phyloP scores from a whole-genome alignment of 37 sponge, comb jelly and placozoan species.

The Ianthella basta region DNA sequence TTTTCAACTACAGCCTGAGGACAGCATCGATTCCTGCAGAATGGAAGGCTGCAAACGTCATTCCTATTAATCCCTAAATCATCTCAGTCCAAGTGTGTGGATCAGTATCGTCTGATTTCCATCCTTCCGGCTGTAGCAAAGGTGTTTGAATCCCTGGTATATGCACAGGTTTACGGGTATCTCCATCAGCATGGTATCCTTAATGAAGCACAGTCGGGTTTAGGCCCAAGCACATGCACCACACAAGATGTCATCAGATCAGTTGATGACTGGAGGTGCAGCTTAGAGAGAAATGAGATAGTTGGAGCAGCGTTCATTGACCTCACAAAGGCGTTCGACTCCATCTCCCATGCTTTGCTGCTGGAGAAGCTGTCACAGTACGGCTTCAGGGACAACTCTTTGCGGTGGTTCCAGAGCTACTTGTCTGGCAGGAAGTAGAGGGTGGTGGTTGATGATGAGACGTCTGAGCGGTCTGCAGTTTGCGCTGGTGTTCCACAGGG shows the following conservation, averaged over 20 bases:
- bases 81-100: not conserved
- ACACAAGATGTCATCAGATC: not conserved
- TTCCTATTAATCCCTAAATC: not conserved
- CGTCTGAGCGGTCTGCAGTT: not conserved
- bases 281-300: not conserved
- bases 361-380: not conserved
- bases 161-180: not conserved
- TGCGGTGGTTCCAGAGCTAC: conserved; percentile 6
- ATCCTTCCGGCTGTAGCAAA: not conserved
- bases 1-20: conserved; percentile 1
- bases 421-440: not conserved
- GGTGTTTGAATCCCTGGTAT: conserved; percentile 2
- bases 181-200: conserved; percentile 10
- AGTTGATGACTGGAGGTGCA: not conserved
- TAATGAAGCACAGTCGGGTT: not conserved
- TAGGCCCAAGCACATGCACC: conserved; percentile 1
- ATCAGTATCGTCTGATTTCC: not conserved
- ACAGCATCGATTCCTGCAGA: not conserved
- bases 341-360: conserved; percentile 6
- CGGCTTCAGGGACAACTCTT: not conserved
- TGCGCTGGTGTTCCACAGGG: conserved; percentile 2
- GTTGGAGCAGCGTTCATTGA: not conserved
- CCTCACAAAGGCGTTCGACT: not conserved
- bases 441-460: conserved; percentile 2
- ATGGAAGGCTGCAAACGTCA: not conserved